Evolutionary conservation across 1,140 invertebrate genomes (phyloP).

Genomic region (Thaumetopoea pityocampa): DNA sequence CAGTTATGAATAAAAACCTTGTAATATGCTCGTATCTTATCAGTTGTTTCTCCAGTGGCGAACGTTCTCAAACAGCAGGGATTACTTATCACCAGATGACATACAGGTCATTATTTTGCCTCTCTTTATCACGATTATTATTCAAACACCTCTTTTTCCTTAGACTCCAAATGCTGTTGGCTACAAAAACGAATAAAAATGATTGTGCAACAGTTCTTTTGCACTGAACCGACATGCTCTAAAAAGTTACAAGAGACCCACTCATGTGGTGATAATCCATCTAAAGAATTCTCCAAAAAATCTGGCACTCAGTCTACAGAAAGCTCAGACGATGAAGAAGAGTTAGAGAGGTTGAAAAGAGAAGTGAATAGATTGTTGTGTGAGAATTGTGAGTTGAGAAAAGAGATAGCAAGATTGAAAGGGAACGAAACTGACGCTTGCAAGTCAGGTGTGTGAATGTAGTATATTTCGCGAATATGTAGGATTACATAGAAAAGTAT

Average conservation of each 20-base stretch:
- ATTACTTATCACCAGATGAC: too few relatives aligned
- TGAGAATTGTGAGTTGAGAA: conserved; percentile 71
- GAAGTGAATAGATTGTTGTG: conserved; percentile 46
- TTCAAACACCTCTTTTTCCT: conserved; percentile 5
- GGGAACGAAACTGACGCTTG: conserved; percentile 4
- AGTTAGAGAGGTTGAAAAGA: conserved; percentile 34
- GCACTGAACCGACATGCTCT: conserved; percentile 23
- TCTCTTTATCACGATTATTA: background rate
- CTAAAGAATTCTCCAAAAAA: conserved; percentile 4
- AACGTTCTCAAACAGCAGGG: too few relatives aligned
- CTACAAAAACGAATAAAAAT: conserved; percentile 18
- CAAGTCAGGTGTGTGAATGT: conserved; percentile 11
- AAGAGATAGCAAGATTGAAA: conserved; percentile 38
- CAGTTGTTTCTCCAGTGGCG: too few relatives aligned
- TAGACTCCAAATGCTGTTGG: conserved; percentile 10
- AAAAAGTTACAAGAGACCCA: too few relatives aligned
- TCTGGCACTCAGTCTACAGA: conserved; percentile 8
- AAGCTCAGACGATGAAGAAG: conserved; percentile 19
- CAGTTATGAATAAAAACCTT: too few relatives aligned
- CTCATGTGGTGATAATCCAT: too few relatives aligned
- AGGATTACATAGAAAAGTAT: too few relatives aligned
- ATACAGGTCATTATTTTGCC: background rate
- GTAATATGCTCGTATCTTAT: too few relatives aligned
- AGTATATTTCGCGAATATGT: background rate
- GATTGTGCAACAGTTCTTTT: conserved; percentile 26